Evolutionary conservation across 2,888 invertebrate genomes (phyloP).

Genomic region (Sinopyrophorus schimmeli): DNA sequence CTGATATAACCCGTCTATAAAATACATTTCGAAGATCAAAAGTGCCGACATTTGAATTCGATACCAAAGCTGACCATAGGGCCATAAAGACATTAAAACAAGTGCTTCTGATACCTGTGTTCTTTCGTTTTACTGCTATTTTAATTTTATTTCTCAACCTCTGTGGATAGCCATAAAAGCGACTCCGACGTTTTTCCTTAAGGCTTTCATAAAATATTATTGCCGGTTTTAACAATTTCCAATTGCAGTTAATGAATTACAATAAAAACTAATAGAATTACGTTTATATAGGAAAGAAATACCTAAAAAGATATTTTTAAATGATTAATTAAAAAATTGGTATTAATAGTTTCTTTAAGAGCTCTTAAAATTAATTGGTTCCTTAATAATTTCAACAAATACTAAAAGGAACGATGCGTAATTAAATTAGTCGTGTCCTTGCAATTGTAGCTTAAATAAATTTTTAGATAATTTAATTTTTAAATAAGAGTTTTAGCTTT

Average conservation of each 20-base stretch:
- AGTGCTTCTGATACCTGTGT: conserved; percentile 51
- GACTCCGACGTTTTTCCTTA: conserved; percentile 25
- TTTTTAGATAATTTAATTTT: too few relatives aligned
- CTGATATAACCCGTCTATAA: conserved; percentile 35
- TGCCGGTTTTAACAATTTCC: conserved; percentile 5
- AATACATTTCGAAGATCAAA: conserved; percentile 35
- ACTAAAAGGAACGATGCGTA: too few relatives aligned
- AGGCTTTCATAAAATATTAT: conserved; percentile 26
- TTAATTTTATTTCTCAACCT: conserved; percentile 35
- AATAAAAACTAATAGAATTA: too few relatives aligned
- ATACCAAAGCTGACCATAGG: conserved; percentile 31
- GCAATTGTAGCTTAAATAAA: too few relatives aligned
- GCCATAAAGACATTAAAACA: conserved; percentile 53
- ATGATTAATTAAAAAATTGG: too few relatives aligned
- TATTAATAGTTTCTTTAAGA: too few relatives aligned
- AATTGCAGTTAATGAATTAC: conserved; percentile 14
- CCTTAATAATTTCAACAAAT: too few relatives aligned
- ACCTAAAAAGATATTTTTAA: too few relatives aligned
- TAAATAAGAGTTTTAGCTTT: too few relatives aligned
- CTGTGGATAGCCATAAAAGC: conserved; percentile 32
- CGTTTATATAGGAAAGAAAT: too few relatives aligned
- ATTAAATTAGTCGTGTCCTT: too few relatives aligned
- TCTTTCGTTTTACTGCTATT: conserved; percentile 40
- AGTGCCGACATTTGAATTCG: conserved; percentile 29
- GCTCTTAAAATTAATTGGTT: too few relatives aligned